Conservation (phyloP, 2,888 invertebrate genomes). For the Thyatira batis region DNA sequence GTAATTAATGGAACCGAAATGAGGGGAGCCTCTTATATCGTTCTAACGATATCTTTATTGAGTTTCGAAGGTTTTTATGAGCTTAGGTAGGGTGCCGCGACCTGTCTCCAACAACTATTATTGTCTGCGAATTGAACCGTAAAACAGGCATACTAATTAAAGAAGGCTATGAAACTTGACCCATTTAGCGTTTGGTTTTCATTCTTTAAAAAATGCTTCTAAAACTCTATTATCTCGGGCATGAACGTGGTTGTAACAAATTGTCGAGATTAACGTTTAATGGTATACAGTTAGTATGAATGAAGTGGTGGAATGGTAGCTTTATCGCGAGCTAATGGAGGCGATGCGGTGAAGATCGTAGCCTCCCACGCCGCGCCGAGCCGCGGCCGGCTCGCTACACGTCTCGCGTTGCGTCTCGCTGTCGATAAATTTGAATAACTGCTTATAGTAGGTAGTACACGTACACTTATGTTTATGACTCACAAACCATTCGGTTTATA, state of each 20-base stretch:
- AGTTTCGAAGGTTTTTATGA: slow-evolving; percentile 54
- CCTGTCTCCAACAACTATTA: slow-evolving; percentile 21
- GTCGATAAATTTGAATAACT: neutral
- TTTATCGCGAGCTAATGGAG: slow-evolving; percentile 63
- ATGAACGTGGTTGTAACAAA: slow-evolving; percentile 50
- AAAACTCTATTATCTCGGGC: slow-evolving; percentile 34
- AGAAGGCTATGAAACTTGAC: slow-evolving; percentile 5
- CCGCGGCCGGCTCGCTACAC: neutral
- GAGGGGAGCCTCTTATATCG: slow-evolving; percentile 62
- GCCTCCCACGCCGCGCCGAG: slow-evolving; percentile 33
- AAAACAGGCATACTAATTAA: slow-evolving; percentile 31
- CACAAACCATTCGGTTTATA: neutral
- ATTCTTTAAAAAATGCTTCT: slow-evolving; percentile 25
- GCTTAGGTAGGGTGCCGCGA: slow-evolving; percentile 27
- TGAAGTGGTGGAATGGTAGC: slow-evolving; percentile 64
- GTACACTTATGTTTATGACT: neutral
- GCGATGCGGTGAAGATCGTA: slow-evolving; percentile 30
- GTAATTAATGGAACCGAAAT: slow-evolving; percentile 62
- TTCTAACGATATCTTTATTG: slow-evolving; percentile 67
- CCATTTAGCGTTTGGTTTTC: neutral
- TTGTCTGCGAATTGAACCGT: slow-evolving; percentile 36
- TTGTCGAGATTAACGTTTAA: slow-evolving; percentile 62
- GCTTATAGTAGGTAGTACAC: neutral
- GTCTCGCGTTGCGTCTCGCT: neutral
- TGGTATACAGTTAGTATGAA: slow-evolving; percentile 58